phyloP scores from a whole-genome alignment of 2,888 invertebrate genomes.

The Panopea generosa region DNA sequence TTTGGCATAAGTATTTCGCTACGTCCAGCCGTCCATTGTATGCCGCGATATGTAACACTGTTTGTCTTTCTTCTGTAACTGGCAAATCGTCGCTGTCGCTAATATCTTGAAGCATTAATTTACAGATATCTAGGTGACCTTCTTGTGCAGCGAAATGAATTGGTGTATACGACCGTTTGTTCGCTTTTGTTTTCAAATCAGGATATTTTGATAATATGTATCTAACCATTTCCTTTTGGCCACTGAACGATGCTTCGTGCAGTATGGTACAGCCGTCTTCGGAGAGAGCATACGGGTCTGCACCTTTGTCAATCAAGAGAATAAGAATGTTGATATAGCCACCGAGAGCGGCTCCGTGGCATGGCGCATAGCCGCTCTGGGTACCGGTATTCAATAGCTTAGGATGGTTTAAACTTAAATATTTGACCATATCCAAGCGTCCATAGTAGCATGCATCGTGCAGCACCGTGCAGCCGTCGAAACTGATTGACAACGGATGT shows the following conservation, averaged over 20 bases:
- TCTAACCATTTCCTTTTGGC: conserved; percentile 49
- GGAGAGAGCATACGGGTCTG: conserved; percentile 33
- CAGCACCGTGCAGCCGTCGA: conserved; percentile 53
- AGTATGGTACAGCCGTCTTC: conserved; percentile 52
- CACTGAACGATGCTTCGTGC: conserved; percentile 58
- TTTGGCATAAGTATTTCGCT: conserved; percentile 39
- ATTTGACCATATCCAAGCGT: conserved; percentile 33
- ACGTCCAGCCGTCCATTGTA: conserved; percentile 46
- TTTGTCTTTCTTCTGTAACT: conserved; percentile 46
- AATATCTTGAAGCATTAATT: conserved; percentile 10
- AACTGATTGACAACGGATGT: conserved; percentile 24
- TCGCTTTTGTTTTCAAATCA: conserved; percentile 22
- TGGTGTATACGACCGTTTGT: conserved; percentile 35
- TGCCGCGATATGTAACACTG: conserved; percentile 54
- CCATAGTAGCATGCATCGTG: conserved; percentile 61
- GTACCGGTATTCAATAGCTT: conserved; percentile 33
- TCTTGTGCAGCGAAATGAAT: conserved; percentile 58
- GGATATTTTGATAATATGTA: conserved; percentile 33
- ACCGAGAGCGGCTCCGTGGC: conserved; percentile 53
- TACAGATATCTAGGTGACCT: conserved; percentile 43
- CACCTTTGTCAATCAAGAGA: conserved; percentile 15
- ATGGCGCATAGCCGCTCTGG: conserved; percentile 38
- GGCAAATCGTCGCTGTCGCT: not conserved
- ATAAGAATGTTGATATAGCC: conserved; percentile 45
- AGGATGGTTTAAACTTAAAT: conserved; percentile 25